These are phyloP conservation scores for Stomatorhinus ivindoensis DNA, from an alignment of 2,113 vertebrate genomes.

Conservation along the genomic window DNA sequence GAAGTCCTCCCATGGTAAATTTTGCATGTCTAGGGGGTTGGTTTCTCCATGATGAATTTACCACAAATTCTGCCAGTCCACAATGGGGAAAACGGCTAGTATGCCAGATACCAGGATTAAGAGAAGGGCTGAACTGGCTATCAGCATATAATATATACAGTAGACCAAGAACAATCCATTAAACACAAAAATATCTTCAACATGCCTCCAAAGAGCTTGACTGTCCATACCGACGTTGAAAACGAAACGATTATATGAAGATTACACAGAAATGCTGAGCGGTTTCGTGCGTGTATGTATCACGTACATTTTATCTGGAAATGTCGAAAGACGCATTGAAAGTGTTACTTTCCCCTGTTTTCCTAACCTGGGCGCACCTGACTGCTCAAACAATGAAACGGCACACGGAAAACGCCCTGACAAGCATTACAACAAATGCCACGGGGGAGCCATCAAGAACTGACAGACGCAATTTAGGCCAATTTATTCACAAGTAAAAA, in stretches of 20 bases:
- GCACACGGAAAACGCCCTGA: not conserved
- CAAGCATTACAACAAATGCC: not conserved
- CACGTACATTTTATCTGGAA: not conserved
- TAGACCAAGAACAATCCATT: not conserved
- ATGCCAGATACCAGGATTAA: not conserved
- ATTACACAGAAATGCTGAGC: not conserved
- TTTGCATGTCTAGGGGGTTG: not conserved
- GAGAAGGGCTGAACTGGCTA: too few relatives aligned
- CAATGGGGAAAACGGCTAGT: not conserved
- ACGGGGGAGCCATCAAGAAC: not conserved
- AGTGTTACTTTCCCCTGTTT: not conserved
- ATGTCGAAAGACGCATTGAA: not conserved
- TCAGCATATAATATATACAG: not conserved
- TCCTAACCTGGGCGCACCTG: not conserved
- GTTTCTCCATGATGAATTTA: not conserved
- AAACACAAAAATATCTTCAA: not conserved
- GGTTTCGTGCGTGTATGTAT: not conserved
- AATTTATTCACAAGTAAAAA: not conserved
- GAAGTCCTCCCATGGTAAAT: not conserved
- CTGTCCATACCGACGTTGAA: not conserved
- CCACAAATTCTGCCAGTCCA: not conserved
- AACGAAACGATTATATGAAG: not conserved
- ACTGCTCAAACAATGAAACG: not conserved
- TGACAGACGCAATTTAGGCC: not conserved
- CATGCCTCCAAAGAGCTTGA: not conserved